Evolutionary conservation across 2,797 vertebrate genomes (phyloP), one percentile per base, ranked within the genome.

Genomic region (Platyrinchus mystaceus): DNA sequence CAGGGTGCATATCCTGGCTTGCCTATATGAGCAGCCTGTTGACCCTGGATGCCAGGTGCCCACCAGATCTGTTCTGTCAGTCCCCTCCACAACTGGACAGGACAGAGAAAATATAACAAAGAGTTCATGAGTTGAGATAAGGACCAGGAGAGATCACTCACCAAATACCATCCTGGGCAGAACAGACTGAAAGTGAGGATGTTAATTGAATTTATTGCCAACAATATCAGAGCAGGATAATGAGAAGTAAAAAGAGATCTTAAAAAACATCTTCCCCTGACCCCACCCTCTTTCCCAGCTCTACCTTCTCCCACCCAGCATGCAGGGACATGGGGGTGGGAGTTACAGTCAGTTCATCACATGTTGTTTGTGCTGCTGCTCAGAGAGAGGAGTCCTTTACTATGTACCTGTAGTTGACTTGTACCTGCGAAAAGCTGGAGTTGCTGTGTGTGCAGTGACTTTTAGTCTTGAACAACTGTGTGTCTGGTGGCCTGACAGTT

Each of bases 131-230:
- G 28, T 9, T 62, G 34, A 59, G 26, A 9, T 55, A 39, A 44
- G 34, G 24, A 34, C 21, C 28, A 18, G 20, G 17, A 56, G 37
- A 46, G 14, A 39, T 46, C 22, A 8, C 15, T 46, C 18, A 52
- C 6, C 26, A 46, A 58, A 37, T 1, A 26, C 6, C 15, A 32
- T 37, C 10, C 19, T 0, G 1, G 15, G n/a, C 20, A 50, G 47
- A 69, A 22, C 28, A 37, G 37, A 16, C 7, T 50, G 11, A 77
- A 7, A 24, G 10, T 22, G 19, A 13, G 9, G 20, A 30, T 37
- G 24, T 14, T 56, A 24, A 76, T 0, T 50, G 43, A 69, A 15
- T 63, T 50, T 70, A 27, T 70, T 69, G 12, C 3, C 4, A 9
- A 34, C 28, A 39, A 21, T 49, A 34, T 34, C 37, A 70, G 12